phyloP scores from a whole-genome alignment of 2,888 invertebrate species.

The Drosophila borealis region DNA sequence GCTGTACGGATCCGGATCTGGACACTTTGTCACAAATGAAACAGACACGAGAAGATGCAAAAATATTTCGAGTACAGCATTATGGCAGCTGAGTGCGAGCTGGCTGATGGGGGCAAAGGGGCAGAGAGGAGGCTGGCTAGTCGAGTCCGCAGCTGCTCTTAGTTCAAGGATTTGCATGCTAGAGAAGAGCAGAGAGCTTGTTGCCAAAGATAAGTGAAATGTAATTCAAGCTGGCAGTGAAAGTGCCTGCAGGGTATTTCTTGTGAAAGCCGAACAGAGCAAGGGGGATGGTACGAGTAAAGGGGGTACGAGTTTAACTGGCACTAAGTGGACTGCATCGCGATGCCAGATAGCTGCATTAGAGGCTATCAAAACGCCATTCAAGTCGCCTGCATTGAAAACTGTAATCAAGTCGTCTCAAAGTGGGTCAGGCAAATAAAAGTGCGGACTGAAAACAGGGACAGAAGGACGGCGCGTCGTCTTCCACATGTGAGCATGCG shows the following conservation, averaged over 20 bases:
- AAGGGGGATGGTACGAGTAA: no score
- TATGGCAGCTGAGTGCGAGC: constrained; percentile 36
- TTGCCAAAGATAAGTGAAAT: constrained; percentile 59
- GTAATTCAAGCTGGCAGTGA: constrained; percentile 64
- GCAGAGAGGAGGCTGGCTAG: not conserved
- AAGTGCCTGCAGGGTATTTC: constrained; percentile 54
- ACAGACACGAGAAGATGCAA: constrained; percentile 59
- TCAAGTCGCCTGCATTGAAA: constrained; percentile 63
- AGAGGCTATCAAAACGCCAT: constrained; percentile 76
- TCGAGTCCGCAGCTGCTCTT: constrained; percentile 41
- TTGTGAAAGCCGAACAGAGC: not conserved
- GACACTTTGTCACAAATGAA: constrained; percentile 75
- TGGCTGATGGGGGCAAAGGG: not conserved
- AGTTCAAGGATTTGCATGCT: constrained; percentile 69
- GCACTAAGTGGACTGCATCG: constrained; percentile 77
- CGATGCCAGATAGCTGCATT: constrained; percentile 75
- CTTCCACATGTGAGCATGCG: constrained; percentile 39
- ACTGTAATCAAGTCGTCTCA: constrained; percentile 71
- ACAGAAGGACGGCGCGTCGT: not conserved
- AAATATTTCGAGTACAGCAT: constrained; percentile 63
- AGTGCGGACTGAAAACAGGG: not conserved
- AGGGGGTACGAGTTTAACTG: constrained; percentile 52
- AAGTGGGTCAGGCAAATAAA: constrained; percentile 75
- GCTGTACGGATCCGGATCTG: constrained; percentile 59
- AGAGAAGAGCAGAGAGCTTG: constrained; percentile 38